Conservation (phyloP, 1,140 invertebrate genomes). For the Penaeus vannamei region DNA sequence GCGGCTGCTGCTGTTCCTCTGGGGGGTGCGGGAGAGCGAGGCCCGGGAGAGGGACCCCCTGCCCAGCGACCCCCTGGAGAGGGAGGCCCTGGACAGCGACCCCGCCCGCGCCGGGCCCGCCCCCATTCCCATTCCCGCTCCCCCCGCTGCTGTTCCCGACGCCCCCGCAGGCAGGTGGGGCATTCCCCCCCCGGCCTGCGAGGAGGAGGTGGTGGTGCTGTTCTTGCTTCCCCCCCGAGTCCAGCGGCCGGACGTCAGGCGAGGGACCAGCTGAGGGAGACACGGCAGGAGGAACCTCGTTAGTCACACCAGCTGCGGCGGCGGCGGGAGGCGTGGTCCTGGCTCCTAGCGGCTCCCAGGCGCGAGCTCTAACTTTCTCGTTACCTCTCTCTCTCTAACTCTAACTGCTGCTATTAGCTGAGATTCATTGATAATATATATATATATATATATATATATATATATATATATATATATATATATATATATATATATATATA, state of each 20-base stretch:
- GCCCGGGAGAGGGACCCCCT: constrained; percentile 41
- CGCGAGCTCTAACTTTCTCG: no score
- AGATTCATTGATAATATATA: no score
- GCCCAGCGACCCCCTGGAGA: constrained; percentile 49
- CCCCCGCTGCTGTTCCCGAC: no score
- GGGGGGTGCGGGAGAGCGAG: constrained; percentile 60
- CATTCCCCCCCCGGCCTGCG: constrained; percentile 35
- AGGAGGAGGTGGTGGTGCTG: constrained; percentile 56
- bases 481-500: no score
- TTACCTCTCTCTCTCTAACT: no score
- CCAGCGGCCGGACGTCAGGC: constrained; percentile 63
- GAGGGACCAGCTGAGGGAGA: constrained; percentile 60
- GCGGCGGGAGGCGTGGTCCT: no score
- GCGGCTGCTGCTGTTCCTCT: constrained; percentile 60
- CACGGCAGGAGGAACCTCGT: background rate
- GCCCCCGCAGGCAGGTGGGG: constrained; percentile 43
- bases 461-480: no score
- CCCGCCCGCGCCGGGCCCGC: constrained; percentile 19
- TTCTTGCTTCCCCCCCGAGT: constrained; percentile 57
- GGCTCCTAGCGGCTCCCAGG: no score
- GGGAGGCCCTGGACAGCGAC: constrained; percentile 54
- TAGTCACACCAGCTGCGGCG: no score
- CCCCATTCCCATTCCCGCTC: background rate
- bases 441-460: no score
- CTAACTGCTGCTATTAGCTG: no score